Base-by-base conservation (phyloP, 2,797 vertebrate species). In the Pristis pectinata region DNA sequence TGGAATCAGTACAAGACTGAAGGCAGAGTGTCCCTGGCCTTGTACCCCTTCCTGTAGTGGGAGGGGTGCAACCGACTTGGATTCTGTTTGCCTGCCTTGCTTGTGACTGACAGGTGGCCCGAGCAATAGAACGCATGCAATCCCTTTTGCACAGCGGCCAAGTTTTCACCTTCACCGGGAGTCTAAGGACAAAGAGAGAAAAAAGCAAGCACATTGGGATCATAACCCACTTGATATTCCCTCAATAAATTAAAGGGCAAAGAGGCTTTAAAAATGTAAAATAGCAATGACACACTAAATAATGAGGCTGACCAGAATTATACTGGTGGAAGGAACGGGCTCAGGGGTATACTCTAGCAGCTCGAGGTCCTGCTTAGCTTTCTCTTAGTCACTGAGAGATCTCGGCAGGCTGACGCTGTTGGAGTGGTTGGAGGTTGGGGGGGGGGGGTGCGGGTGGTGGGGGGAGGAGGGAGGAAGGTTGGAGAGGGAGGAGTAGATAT, bases 221-320 rank as follows among this genome's bases (percentile, higher is more conserved):
- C 95, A 83, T 74, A 91, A 95, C 96, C 97, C 96, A 96, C 97
- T 97, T 97, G 96, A 96, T 96, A 97, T 97, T 96, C 97, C 95
- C 95, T 96, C 97, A 97, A 98, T 98, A 98, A 98, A 98, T 98
- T 97, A 97, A 97, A 97, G 97, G 97, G 97, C 96, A 95, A 96
- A 95, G 96, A 96, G 97, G 97, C 96, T 97, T 97, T 97, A 97
- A 97, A 94, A 97, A 98, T 98, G 97, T 98, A 98, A 98, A 98
- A 97, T 97, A 98, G 97, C 94, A 95, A 97, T 98, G 97, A 98
- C 97, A 98, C 97, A 96, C 97, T 97, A 98, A 98, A 98, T 98
- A 98, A 98, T 98, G 97, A 98, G 97, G 97, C 96, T 85, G 97
- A 96, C 96, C 96, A 95, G 97, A 97, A 97, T 97, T 97, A 97